These are phyloP conservation scores for Phenganax marumi DNA, from an alignment of 92 coral and sea anemone genomes.

Conservation along the genomic window DNA sequence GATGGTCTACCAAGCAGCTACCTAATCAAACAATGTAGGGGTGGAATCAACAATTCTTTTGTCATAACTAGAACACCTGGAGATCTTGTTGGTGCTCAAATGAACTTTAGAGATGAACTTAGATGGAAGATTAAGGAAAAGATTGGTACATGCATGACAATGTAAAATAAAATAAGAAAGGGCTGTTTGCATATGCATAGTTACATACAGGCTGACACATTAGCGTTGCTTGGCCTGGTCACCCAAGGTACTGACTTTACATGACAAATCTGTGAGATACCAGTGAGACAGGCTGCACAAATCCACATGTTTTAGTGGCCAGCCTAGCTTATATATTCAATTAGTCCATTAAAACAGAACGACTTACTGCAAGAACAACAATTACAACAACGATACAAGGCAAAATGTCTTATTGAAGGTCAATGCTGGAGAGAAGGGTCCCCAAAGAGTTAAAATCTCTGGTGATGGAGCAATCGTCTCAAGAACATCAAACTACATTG, in stretches of 20 bases:
- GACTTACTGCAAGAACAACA: no score
- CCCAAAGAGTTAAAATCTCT: conserved; percentile 23
- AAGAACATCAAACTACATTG: conserved; percentile 6
- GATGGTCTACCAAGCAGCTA: conserved; percentile 34
- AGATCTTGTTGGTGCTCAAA: conserved; percentile 47
- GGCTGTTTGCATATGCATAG: not conserved
- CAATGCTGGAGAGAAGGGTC: conserved; percentile 5
- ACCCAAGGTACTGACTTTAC: no score
- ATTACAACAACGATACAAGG: no score
- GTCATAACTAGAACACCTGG: conserved; percentile 54
- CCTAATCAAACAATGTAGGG: conserved; percentile 51
- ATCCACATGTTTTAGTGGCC: no score
- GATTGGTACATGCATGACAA: not conserved
- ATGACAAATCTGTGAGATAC: no score
- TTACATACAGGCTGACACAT: not conserved
- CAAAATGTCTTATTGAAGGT: not conserved
- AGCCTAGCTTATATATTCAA: no score
- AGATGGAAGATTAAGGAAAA: not conserved
- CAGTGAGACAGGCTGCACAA: no score
- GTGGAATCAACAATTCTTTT: conserved; percentile 17
- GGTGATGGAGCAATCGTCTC: conserved; percentile 23
- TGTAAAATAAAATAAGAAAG: not conserved
- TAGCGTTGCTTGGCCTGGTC: not conserved
- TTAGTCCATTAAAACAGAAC: no score
- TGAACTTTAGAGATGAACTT: conserved; percentile 53